Percentiles rank a stretch among this genome's conserved stretches.
Conservation (phyloP, 2,888 invertebrate species). For the Auanema sp. region DNA sequence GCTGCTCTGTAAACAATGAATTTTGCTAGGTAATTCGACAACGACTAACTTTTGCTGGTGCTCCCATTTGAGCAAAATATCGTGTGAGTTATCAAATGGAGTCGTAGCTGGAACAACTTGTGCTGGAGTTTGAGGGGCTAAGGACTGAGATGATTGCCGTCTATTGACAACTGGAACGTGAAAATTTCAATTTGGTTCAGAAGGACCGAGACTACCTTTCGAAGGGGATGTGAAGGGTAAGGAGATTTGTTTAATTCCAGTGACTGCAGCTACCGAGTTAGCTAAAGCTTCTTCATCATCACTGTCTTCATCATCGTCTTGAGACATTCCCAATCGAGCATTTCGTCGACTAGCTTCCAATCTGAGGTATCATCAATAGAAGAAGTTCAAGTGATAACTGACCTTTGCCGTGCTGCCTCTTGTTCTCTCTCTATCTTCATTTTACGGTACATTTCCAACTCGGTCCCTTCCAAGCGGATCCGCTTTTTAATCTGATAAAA, state of each 20-base stretch:
- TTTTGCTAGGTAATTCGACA: background rate
- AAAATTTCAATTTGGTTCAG: background rate
- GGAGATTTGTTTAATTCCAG: slow-evolving; percentile 23
- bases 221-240: background rate
- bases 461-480: slow-evolving; percentile 65
- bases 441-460: slow-evolving; percentile 69
- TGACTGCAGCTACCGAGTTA: slow-evolving; percentile 63
- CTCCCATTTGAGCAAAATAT: slow-evolving; percentile 44
- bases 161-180: background rate
- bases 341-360: slow-evolving; percentile 46
- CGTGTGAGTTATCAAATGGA: slow-evolving; percentile 15
- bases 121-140: background rate
- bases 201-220: background rate
- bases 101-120: slow-evolving; percentile 6
- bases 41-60: slow-evolving; percentile 35
- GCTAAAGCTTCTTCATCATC: slow-evolving; percentile 60
- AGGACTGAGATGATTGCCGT: background rate
- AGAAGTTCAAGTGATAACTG: background rate
- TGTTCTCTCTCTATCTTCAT: slow-evolving; percentile 66
- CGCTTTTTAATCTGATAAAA: slow-evolving; percentile 18
- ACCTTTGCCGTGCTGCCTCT: slow-evolving; percentile 55
- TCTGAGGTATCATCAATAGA: slow-evolving; percentile 13
- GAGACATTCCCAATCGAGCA: slow-evolving; percentile 29
- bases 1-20: slow-evolving; percentile 64
- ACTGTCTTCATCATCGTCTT: slow-evolving; percentile 27